Conservation (phyloP, 2,113 vertebrate genomes). For the Embiotoca jacksoni region DNA sequence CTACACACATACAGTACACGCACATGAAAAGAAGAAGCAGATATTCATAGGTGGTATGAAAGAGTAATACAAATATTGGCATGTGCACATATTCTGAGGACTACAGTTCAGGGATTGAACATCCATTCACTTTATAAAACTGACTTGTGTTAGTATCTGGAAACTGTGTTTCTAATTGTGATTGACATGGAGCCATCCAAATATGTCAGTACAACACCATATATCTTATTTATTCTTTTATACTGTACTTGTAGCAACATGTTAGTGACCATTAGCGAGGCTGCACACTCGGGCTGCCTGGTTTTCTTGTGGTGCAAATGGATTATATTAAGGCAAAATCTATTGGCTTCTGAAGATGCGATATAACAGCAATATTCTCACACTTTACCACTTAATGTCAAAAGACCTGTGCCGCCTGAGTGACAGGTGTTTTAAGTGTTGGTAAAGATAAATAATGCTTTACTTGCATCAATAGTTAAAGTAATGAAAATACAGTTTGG, state of each 20-base stretch:
- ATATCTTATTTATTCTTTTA: neutral
- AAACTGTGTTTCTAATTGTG: neutral
- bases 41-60: constrained; percentile 36
- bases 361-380: too few species aligned
- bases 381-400: too few species aligned
- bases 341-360: too few species aligned
- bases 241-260: too few species aligned
- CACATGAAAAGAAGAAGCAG: constrained; percentile 24
- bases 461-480: too few species aligned
- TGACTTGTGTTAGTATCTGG: too few species aligned
- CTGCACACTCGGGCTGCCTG: too few species aligned
- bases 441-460: too few species aligned
- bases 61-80: constrained; percentile 21
- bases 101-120: neutral
- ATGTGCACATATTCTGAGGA: constrained; percentile 8
- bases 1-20: constrained; percentile 11
- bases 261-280: too few species aligned
- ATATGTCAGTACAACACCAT: neutral
- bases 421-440: too few species aligned
- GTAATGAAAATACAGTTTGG: too few species aligned
- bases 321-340: neutral
- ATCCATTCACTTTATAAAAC: neutral
- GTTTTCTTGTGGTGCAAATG: neutral
- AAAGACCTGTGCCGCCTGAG: too few species aligned
- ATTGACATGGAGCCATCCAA: neutral